A percentile compares a stretch with the other conserved stretches of the same genome.
phyloP scores from a whole-genome alignment of 2,888 invertebrate species.

The Vandiemenella viatica region DNA sequence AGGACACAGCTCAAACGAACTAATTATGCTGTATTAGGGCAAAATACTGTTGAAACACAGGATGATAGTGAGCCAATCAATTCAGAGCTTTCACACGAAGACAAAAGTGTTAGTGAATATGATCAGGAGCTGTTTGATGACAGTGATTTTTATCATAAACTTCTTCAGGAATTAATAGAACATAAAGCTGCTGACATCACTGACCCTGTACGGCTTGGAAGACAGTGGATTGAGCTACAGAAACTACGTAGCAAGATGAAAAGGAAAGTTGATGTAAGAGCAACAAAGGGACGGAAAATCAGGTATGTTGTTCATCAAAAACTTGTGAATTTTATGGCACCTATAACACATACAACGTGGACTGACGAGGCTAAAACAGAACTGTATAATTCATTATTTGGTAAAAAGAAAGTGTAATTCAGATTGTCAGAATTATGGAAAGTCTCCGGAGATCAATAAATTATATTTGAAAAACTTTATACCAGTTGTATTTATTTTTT shows the following conservation, averaged over 20 bases:
- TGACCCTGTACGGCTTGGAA: conserved; percentile 71
- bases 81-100: conserved; percentile 13
- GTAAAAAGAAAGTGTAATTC: conserved; percentile 28
- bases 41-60: neutral
- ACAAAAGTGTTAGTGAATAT: conserved; percentile 37
- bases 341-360: conserved; percentile 49
- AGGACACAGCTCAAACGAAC: conserved; percentile 68
- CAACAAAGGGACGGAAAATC: conserved; percentile 86
- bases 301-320: conserved; percentile 74
- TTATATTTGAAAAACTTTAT: too few species aligned
- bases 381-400: conserved; percentile 68
- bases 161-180: conserved; percentile 82
- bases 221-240: conserved; percentile 84
- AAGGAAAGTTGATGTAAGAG: conserved; percentile 79
- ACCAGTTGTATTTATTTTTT: neutral
- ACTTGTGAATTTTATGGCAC: conserved; percentile 82
- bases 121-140: conserved; percentile 87
- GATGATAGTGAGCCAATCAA: conserved; percentile 2
- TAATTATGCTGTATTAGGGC: conserved; percentile 40
- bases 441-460: too few species aligned
- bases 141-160: conserved; percentile 90
- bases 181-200: conserved; percentile 69
- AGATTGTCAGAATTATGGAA: too few species aligned
- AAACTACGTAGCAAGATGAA: conserved; percentile 85
- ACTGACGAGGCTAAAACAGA: conserved; percentile 66